A percentile compares a stretch with the other conserved stretches of the same genome.
Conservation (phyloP, 2,113 vertebrate species). For the Ammodytes dubius region DNA sequence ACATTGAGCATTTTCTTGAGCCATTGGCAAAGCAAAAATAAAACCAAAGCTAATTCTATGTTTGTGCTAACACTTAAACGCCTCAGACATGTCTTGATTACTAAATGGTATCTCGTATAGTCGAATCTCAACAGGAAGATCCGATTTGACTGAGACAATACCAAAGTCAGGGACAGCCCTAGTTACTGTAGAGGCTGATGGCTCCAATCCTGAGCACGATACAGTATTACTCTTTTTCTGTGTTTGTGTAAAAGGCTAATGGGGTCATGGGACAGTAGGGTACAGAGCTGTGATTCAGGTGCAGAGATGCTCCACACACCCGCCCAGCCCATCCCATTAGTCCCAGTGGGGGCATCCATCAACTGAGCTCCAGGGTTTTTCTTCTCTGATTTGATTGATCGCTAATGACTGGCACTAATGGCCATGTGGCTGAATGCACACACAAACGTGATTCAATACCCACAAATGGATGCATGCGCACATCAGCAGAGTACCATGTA, state of each 20-base stretch:
- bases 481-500: constrained; percentile 34
- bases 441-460: constrained; percentile 27
- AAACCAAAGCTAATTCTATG: no score
- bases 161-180: no score
- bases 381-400: constrained; percentile 64
- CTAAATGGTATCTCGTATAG: no score
- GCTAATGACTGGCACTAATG: constrained; percentile 50
- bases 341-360: constrained; percentile 67
- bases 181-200: neutral
- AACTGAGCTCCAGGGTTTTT: constrained; percentile 38
- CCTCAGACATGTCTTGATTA: no score
- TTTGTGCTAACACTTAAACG: no score
- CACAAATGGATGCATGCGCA: constrained; percentile 26
- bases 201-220: neutral
- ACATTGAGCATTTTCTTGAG: no score
- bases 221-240: constrained; percentile 1
- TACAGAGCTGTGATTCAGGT: constrained; percentile 49
- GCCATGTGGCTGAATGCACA: constrained; percentile 40
- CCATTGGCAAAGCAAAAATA: no score
- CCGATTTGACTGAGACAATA: no score
- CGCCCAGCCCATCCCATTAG: constrained; percentile 27
- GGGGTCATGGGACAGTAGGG: constrained; percentile 34
- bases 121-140: no score
- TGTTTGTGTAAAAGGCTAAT: constrained; percentile 48
- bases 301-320: constrained; percentile 39